These are phyloP conservation scores for Mamestra brassicae DNA, from an alignment of 2,888 invertebrate genomes.

Conservation along the genomic window DNA sequence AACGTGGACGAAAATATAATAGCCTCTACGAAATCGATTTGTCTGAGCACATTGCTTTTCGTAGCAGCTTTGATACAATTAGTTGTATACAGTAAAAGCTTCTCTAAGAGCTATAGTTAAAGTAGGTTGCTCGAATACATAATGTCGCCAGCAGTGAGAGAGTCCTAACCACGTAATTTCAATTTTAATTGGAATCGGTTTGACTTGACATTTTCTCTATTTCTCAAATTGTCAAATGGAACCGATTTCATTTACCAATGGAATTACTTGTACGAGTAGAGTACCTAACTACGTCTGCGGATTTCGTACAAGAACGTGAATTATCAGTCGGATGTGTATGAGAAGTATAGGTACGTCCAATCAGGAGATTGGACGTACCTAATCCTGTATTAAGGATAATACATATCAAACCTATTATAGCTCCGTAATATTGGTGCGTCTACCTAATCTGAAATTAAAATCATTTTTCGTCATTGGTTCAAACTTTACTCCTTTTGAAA, in stretches of 20 bases:
- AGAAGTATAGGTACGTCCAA: not conserved
- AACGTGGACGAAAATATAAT: conserved; percentile 12
- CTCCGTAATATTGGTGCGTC: not conserved
- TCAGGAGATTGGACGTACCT: no score
- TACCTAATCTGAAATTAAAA: conserved; percentile 20
- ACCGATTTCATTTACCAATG: conserved; percentile 42
- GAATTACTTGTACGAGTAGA: conserved; percentile 36
- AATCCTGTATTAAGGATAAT: no score
- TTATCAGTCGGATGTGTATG: not conserved
- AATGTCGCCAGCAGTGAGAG: conserved; percentile 12
- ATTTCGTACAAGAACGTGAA: conserved; percentile 21
- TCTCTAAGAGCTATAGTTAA: not conserved
- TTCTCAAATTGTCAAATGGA: conserved; percentile 58
- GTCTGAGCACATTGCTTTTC: conserved; percentile 20
- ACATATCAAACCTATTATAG: conserved; percentile 3
- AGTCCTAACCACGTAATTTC: conserved; percentile 38
- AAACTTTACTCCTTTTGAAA: not conserved
- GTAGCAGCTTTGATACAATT: conserved; percentile 22
- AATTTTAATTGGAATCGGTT: conserved; percentile 53
- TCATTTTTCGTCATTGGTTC: conserved; percentile 13
- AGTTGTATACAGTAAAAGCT: not conserved
- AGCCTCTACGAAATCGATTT: conserved; percentile 19
- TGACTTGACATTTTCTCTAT: conserved; percentile 40
- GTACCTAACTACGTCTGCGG: conserved; percentile 13
- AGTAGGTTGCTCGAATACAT: conserved; percentile 10